Conservation (phyloP, 2,888 invertebrate species). For the Schizotus pectinicornis region DNA sequence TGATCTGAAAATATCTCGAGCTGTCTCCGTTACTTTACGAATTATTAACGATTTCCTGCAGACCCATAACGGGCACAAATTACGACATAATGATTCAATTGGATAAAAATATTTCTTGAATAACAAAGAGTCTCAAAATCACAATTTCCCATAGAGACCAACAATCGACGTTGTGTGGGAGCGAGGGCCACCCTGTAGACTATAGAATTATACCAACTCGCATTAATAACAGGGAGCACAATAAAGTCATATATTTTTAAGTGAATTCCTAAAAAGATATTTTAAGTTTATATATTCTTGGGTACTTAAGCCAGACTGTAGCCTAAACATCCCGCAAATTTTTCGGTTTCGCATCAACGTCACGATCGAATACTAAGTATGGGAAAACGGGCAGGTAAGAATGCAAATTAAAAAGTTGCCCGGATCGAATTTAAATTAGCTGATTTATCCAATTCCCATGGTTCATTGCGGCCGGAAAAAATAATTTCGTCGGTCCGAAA, state of each 20-base stretch:
- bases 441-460: neutral
- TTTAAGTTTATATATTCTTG: neutral
- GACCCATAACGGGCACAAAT: slow-evolving; percentile 27
- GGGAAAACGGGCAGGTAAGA: slow-evolving; percentile 18
- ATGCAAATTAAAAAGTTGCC: slow-evolving; percentile 12
- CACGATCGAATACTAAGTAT: slow-evolving; percentile 22
- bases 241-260: too few relatives aligned
- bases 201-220: too few relatives aligned
- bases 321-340: neutral
- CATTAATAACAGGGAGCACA: too few relatives aligned
- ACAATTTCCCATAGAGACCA: too few relatives aligned
- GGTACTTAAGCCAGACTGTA: neutral
- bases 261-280: too few relatives aligned
- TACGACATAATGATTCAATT: neutral
- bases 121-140: too few relatives aligned
- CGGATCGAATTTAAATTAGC: too few relatives aligned
- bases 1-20: slow-evolving; percentile 24
- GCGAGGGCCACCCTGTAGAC: too few relatives aligned
- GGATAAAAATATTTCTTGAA: too few relatives aligned
- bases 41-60: slow-evolving; percentile 37
- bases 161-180: too few relatives aligned
- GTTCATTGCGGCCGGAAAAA: neutral
- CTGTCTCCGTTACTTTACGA: slow-evolving; percentile 29
- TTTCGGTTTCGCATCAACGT: slow-evolving; percentile 5
- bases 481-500: neutral